Percentiles rank a stretch among this genome's conserved stretches.
phyloP scores from a whole-genome alignment of 2,113 vertebrate genomes.

The Gadus macrocephalus region DNA sequence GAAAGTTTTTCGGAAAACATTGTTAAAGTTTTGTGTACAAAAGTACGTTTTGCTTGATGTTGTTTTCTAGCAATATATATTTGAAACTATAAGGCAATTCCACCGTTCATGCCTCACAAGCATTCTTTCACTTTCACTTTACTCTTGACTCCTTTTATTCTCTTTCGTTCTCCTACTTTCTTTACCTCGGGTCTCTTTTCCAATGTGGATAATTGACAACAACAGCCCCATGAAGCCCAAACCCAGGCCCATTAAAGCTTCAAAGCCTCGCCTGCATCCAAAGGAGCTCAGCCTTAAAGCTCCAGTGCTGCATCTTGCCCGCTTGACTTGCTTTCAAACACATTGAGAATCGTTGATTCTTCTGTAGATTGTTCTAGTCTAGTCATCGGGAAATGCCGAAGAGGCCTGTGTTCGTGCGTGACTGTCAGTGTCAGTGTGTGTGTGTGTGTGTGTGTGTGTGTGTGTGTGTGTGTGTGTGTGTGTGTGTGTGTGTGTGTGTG shows the following conservation, averaged over 20 bases:
- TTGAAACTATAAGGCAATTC: too few relatives aligned
- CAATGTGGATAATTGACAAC: conserved; percentile 62
- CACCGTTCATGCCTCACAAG: too few relatives aligned
- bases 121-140: neutral
- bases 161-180: conserved; percentile 25
- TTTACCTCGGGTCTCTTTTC: conserved; percentile 34
- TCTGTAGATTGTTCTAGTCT: conserved; percentile 67
- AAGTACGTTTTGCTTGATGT: too few relatives aligned
- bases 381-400: conserved; percentile 46
- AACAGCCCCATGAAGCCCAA: conserved; percentile 53
- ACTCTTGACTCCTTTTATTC: conserved; percentile 12
- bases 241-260: conserved; percentile 51
- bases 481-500: conserved; percentile 8
- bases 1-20: too few relatives aligned
- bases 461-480: conserved; percentile 10
- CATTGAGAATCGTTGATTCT: conserved; percentile 60
- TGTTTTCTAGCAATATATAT: too few relatives aligned
- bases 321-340: conserved; percentile 21
- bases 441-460: conserved; percentile 25
- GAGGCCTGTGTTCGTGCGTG: neutral
- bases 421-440: conserved; percentile 13
- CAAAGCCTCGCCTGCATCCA: conserved; percentile 52
- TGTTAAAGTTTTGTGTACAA: too few relatives aligned
- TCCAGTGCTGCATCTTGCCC: conserved; percentile 48
- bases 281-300: conserved; percentile 59